A percentile compares a stretch with the other conserved stretches of the same genome.
These are phyloP conservation scores for Sinocyclocheilus grahami DNA, from an alignment of 2,113 vertebrate species.

Conservation along the genomic window DNA sequence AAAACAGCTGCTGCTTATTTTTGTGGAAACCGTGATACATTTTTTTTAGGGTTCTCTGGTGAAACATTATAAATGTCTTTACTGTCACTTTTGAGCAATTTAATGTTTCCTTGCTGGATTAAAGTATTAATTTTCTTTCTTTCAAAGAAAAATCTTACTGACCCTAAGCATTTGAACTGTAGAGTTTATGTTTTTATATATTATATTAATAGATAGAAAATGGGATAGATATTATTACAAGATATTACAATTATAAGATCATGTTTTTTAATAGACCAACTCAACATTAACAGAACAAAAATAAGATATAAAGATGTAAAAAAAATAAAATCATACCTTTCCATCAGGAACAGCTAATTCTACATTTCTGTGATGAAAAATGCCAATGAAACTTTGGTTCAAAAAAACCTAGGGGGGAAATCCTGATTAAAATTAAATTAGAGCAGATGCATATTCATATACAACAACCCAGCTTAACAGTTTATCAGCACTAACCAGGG, in stretches of 20 bases:
- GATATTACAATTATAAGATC: neutral
- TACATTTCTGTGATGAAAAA: conserved; percentile 79
- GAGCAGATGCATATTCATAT: neutral
- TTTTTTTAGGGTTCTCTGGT: neutral
- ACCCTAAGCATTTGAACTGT: neutral
- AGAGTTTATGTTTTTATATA: neutral
- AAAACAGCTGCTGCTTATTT: neutral
- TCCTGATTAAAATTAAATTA: neutral
- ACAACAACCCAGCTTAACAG: neutral
- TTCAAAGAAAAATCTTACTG: neutral
- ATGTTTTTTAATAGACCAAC: conserved; percentile 16
- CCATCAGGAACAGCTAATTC: conserved; percentile 81
- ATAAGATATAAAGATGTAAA: neutral
- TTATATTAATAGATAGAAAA: neutral
- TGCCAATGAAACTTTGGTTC: conserved; percentile 84
- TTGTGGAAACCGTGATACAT: too few relatives aligned
- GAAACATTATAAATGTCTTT: neutral
- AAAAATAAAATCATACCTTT: conserved; percentile 75
- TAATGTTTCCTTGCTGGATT: neutral
- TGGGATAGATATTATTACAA: neutral
- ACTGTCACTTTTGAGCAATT: too few relatives aligned
- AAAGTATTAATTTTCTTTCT: neutral
- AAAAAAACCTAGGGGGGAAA: conserved; percentile 83
- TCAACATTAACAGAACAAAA: neutral
- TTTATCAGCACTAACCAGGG: conserved; percentile 76